phyloP scores from a whole-genome alignment of 2,888 invertebrate genomes.

The Tetramorium bicarinatum region DNA sequence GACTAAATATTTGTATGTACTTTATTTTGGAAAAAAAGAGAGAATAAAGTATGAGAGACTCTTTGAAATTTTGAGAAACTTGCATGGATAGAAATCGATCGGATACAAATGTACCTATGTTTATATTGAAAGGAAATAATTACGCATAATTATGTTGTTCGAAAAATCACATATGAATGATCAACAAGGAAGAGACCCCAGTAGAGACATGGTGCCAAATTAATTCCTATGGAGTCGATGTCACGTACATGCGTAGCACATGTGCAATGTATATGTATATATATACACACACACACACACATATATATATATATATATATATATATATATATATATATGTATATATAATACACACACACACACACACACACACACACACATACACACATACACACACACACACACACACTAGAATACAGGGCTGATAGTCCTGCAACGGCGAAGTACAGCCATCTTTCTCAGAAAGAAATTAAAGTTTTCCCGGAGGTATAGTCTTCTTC shows the following conservation, averaged over 20 bases:
- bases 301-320: not conserved
- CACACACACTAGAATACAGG: constrained; percentile 15
- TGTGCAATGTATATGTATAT: constrained; percentile 5
- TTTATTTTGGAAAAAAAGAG: too few species aligned
- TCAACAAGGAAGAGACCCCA: constrained; percentile 59
- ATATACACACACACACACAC: too few species aligned
- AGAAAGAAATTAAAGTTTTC: constrained; percentile 84
- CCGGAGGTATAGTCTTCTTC: constrained; percentile 78
- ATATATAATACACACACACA: not conserved
- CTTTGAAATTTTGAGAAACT: too few species aligned
- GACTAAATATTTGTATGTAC: too few species aligned
- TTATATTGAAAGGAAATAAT: too few species aligned
- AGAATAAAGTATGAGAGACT: too few species aligned
- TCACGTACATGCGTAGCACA: not conserved
- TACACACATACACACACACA: not conserved
- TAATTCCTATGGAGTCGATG: constrained; percentile 72
- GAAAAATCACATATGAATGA: constrained; percentile 63
- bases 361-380: too few species aligned
- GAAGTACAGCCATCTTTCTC: constrained; percentile 80
- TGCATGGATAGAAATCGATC: too few species aligned
- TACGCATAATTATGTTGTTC: constrained; percentile 28
- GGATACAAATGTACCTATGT: too few species aligned
- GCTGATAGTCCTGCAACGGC: constrained; percentile 68
- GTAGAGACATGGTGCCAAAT: constrained; percentile 70
- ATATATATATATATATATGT: not conserved